Conservation (phyloP, 2,888 invertebrate species). For the Agrotis puta region DNA sequence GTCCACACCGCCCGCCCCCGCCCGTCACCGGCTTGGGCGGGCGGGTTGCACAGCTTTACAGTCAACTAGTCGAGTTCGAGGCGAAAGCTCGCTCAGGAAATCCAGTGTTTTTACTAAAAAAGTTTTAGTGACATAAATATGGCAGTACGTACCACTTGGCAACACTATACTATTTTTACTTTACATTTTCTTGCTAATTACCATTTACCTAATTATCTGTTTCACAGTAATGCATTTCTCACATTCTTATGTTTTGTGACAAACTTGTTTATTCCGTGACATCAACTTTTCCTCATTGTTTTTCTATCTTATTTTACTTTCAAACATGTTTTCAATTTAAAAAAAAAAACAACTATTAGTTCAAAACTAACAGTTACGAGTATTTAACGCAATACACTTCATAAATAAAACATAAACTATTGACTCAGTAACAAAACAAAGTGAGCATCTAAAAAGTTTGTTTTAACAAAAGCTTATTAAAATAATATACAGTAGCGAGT, state of each 20-base stretch:
- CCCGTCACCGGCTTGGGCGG: conserved; percentile 81
- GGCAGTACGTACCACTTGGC: conserved; percentile 82
- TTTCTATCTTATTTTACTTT: not conserved
- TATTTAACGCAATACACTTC: conserved; percentile 18
- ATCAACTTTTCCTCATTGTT: not conserved
- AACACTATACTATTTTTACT: conserved; percentile 40
- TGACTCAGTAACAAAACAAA: conserved; percentile 37
- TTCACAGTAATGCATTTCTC: not conserved
- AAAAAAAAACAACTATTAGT: conserved; percentile 2
- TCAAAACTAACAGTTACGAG: not conserved
- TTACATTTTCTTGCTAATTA: conserved; percentile 26
- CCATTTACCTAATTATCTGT: not conserved
- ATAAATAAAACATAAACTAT: conserved; percentile 13
- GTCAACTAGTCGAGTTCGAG: conserved; percentile 81
- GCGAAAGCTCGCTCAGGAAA: conserved; percentile 79
- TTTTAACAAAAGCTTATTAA: conserved; percentile 33
- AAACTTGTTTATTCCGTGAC: not conserved
- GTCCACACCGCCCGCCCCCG: conserved; percentile 80
- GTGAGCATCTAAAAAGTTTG: conserved; percentile 27
- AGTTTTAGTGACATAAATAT: conserved; percentile 78
- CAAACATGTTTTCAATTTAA: not conserved
- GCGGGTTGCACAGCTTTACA: conserved; percentile 77
- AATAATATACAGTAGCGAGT: conserved; percentile 37
- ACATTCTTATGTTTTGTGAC: not conserved
- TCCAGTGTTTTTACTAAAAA: conserved; percentile 70